Conservation (phyloP, 2,797 vertebrate genomes). For the Gymnothorax javanicus region DNA sequence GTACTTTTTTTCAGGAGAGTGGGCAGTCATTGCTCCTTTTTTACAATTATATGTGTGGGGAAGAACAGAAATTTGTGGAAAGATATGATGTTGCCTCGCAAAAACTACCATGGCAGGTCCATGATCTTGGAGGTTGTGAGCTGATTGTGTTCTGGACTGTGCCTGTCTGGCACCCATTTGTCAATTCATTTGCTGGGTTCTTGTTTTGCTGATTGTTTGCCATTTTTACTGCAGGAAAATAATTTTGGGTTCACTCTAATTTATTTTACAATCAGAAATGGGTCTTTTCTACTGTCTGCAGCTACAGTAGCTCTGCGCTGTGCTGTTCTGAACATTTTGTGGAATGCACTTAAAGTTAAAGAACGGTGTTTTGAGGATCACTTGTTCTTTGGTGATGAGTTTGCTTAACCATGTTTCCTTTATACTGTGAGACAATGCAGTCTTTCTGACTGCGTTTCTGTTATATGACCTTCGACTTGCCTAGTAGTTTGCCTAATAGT, state of each 20-base stretch:
- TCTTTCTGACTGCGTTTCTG: background rate
- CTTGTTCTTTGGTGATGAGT: background rate
- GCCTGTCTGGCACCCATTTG: background rate
- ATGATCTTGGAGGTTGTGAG: background rate
- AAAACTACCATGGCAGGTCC: background rate
- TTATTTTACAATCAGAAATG: background rate
- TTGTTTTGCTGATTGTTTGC: background rate
- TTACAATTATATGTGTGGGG: background rate
- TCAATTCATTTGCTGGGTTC: background rate
- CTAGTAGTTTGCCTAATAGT: background rate
- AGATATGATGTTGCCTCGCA: background rate
- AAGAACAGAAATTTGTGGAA: background rate
- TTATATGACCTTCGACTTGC: background rate
- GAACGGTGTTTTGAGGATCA: background rate
- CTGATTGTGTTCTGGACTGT: background rate
- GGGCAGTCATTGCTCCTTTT: background rate
- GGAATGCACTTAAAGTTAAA: background rate
- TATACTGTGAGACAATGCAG: background rate
- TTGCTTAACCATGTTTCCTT: background rate
- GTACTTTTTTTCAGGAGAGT: background rate
- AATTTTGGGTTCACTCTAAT: background rate
- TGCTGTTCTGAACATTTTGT: background rate
- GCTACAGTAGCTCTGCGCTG: background rate
- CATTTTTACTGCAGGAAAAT: background rate
- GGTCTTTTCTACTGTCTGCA: background rate